phyloP scores from a whole-genome alignment of 1,140 invertebrate genomes.

The Drosophila subobscura region DNA sequence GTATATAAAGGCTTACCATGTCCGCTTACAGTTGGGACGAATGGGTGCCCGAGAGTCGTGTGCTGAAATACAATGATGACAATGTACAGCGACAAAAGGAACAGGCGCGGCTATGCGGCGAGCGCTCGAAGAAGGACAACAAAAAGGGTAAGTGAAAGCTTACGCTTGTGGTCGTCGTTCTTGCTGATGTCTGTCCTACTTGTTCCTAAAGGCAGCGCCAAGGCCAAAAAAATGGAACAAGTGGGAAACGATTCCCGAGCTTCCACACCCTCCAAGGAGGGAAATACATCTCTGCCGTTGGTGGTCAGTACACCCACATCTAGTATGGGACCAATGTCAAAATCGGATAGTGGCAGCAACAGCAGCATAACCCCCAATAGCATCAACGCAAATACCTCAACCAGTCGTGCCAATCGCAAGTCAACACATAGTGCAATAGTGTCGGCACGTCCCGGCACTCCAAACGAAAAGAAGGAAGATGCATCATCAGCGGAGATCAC shows the following conservation, averaged over 20 bases:
- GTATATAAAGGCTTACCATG: neutral
- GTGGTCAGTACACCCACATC: constrained; percentile 19
- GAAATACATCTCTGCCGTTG: constrained; percentile 47
- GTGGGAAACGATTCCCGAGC: constrained; percentile 85
- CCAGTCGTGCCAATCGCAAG: constrained; percentile 66
- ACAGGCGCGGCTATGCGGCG: constrained; percentile 87
- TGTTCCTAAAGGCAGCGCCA: constrained; percentile 51
- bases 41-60: constrained; percentile 97
- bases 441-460: constrained; percentile 28
- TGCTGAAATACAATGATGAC: constrained; percentile 96
- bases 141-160: constrained; percentile 85
- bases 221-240: constrained; percentile 71
- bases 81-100: constrained; percentile 96
- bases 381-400: constrained; percentile 16
- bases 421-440: constrained; percentile 45
- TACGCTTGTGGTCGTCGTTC: too few species aligned
- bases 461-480: constrained; percentile 63
- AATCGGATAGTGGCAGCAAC: constrained; percentile 28
- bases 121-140: constrained; percentile 88
- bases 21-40: constrained; percentile 94
- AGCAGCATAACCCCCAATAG: constrained; percentile 32
- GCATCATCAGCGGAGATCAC: constrained; percentile 31
- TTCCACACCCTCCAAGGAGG: constrained; percentile 86
- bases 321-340: constrained; percentile 19
- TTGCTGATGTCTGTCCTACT: neutral